A percentile compares a stretch with the other conserved stretches of the same genome.
These are phyloP conservation scores for Ceyx cyanopectus DNA, from an alignment of 2,113 vertebrate genomes.

Conservation along the genomic window DNA sequence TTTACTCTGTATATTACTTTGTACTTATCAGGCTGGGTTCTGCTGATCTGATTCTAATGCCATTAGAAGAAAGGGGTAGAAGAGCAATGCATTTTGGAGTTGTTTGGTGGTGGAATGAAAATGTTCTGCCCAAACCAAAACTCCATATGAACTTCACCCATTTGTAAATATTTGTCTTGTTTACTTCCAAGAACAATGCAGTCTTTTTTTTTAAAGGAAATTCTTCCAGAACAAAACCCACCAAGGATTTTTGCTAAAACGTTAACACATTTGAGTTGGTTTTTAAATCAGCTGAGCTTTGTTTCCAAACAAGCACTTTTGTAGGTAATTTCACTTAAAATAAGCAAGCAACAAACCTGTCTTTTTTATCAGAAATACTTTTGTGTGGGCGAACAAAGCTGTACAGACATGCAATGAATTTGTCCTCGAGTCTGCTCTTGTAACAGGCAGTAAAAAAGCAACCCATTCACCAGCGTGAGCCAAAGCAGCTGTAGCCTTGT, in stretches of 20 bases:
- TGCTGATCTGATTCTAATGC: neutral
- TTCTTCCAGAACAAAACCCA: neutral
- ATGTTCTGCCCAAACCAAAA: slow-evolving; percentile 1
- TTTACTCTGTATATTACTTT: neutral
- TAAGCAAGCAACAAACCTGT: neutral
- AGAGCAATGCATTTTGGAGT: neutral
- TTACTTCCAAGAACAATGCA: slow-evolving; percentile 2
- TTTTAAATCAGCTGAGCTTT: neutral
- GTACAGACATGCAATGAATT: neutral
- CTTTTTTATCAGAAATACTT: neutral
- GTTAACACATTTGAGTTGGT: neutral
- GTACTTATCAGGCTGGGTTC: neutral
- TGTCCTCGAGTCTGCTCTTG: neutral
- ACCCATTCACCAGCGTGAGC: neutral
- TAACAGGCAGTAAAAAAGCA: neutral
- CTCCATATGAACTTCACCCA: neutral
- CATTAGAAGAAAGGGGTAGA: neutral
- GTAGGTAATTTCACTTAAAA: neutral
- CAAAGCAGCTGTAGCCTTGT: neutral
- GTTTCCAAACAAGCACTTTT: neutral
- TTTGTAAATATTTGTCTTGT: slow-evolving; percentile 27
- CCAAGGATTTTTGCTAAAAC: neutral
- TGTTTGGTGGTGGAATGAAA: slow-evolving; percentile 11
- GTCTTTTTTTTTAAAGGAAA: neutral
- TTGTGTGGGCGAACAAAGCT: neutral